These are phyloP conservation scores for Rhamphomyia laevipes DNA, from an alignment of 2,888 invertebrate species.

Conservation along the genomic window DNA sequence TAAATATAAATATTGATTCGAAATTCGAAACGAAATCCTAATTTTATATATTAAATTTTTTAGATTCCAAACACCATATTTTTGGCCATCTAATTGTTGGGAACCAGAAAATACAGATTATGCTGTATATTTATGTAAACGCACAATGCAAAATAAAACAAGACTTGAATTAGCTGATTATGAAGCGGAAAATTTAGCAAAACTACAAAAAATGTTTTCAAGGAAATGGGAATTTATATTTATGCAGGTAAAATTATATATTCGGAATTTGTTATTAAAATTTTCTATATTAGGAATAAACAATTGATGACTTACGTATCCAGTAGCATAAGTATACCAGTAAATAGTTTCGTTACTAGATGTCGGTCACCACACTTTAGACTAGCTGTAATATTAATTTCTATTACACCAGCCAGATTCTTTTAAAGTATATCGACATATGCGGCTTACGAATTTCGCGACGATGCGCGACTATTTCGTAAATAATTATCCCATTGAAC, in stretches of 20 bases:
- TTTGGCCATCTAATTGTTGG: slow-evolving; percentile 99
- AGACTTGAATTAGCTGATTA: slow-evolving; percentile 95
- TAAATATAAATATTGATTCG: no score
- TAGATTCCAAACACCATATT: slow-evolving; percentile 93
- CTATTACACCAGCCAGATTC: no score
- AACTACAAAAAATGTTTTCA: slow-evolving; percentile 97
- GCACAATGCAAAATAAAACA: slow-evolving; percentile 99
- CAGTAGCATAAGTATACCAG: not conserved
- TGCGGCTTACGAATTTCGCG: no score
- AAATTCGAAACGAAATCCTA: no score
- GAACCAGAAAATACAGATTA: slow-evolving; percentile 99
- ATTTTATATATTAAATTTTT: not conserved
- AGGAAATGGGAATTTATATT: slow-evolving; percentile 99
- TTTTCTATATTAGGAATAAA: not conserved
- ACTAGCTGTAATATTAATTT: no score
- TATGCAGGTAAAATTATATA: slow-evolving; percentile 68
- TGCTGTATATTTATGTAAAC: slow-evolving; percentile 96
- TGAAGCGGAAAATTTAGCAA: slow-evolving; percentile 94
- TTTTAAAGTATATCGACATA: no score
- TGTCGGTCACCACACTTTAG: no score
- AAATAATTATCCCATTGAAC: no score
- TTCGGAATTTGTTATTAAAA: not conserved
- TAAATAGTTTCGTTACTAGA: no score
- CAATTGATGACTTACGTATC: not conserved
- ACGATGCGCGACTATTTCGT: no score